Base-by-base conservation (phyloP, 2,797 vertebrate species). In the Rhinogobio ventralis region DNA sequence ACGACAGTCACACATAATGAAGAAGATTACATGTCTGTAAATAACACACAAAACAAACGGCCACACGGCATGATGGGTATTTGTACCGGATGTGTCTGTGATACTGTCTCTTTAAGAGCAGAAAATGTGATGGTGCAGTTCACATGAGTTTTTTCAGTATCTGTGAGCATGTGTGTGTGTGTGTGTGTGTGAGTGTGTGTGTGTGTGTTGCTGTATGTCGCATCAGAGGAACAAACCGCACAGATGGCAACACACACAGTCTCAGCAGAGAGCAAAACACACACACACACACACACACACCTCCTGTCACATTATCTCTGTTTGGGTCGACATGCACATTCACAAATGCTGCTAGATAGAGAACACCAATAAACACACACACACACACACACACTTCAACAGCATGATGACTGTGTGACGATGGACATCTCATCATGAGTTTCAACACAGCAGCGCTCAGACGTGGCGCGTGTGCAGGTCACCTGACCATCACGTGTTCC, bases 161-260 rank as follows among this genome's bases (percentile, higher is more conserved):
- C 28, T 57, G 57, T 66, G 79, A 14, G 46, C 13, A 11, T n/a
- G 30, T 72, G 25, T 66, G 73, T 55, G 66, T 68, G 42, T 62
- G 76, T 80, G 69, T 53, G 51, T 28, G 72, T 82, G 49, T 78
- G 62, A 79, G 51, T 84, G 66, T 78, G 66, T 79, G 67, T 80
- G 55, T 39, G 53, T 51, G 7, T 84, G 60, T 69, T 14, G 30
- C 62, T 69, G 72, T 25, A 28, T 82, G 64, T 46, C 20, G 20
- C 73, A n/a, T 67, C 45, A 80, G 42, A 80, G 42, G 19, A 51
- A 78, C n/a, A 78, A 71, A 72, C 51, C 30, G 67, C 67, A 71
- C 79, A 71, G 79, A 81, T 81, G 79, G 79, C 55, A 82, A 74
- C 42, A 80, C 57, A 79, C 62, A 46, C 64, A 80, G 79, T 55